Conservation (phyloP, 2,113 vertebrate species). For the Platycercus adscitus region DNA sequence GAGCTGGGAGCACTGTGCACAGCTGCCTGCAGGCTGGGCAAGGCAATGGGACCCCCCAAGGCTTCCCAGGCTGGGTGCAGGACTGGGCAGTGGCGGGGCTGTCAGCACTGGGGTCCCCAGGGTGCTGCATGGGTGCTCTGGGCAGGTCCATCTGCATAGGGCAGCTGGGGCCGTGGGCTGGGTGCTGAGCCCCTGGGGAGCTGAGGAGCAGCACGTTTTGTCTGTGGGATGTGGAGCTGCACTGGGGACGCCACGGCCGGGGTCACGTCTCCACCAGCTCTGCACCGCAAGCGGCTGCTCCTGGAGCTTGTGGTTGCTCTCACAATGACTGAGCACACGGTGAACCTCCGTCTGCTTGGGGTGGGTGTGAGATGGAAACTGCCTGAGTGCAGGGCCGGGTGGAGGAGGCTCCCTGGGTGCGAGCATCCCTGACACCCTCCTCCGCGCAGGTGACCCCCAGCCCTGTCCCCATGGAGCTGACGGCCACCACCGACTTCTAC, state of each 20-base stretch:
- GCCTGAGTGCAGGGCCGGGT: background rate
- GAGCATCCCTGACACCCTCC: background rate
- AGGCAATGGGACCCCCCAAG: background rate
- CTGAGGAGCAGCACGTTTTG: accelerated
- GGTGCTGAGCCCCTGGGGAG: background rate
- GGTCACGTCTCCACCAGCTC: background rate
- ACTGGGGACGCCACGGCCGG: accelerated
- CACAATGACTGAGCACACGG: accelerated
- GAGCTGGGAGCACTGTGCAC: background rate
- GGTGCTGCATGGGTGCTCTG: background rate
- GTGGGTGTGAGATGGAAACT: background rate
- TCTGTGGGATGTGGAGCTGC: accelerated
- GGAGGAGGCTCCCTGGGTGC: background rate
- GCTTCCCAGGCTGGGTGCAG: background rate
- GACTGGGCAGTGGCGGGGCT: accelerated
- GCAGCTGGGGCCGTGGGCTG: accelerated
- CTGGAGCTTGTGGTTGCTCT: background rate
- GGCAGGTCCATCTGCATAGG: accelerated
- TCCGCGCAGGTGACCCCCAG: background rate
- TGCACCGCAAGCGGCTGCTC: accelerated
- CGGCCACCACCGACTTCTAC: slow-evolving; percentile 21
- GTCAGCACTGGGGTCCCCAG: background rate
- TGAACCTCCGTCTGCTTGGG: accelerated
- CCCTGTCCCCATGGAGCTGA: background rate
- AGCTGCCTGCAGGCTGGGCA: background rate